Conservation (phyloP, 2,113 vertebrate genomes). For the Philantomba maxwellii region DNA sequence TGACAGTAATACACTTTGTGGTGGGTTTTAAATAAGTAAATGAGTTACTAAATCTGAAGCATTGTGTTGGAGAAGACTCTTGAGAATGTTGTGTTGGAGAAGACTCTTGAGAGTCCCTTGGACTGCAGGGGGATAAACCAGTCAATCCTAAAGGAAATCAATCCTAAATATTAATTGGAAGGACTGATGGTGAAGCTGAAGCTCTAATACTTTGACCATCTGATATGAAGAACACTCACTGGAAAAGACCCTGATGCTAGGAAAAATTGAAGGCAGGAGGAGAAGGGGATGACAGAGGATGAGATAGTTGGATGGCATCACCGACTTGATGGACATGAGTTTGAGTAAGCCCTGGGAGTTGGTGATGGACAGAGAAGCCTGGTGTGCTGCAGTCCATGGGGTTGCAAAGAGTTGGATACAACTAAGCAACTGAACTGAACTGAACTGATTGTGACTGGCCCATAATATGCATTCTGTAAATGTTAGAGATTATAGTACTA, state of each 20-base stretch:
- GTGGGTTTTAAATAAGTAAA: neutral
- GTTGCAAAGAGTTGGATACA: neutral
- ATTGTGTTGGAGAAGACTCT: neutral
- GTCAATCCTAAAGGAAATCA: neutral
- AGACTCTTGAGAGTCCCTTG: neutral
- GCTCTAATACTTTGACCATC: neutral
- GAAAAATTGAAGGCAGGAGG: neutral
- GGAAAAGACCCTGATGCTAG: neutral
- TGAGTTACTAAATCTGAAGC: neutral
- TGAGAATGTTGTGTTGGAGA: neutral
- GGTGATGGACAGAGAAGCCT: neutral
- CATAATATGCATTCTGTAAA: neutral
- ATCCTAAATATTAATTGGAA: neutral
- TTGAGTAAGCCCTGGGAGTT: neutral
- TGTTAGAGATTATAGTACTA: neutral
- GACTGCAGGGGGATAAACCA: neutral
- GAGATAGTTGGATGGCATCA: neutral
- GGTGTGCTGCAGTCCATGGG: neutral
- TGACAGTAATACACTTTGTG: neutral
- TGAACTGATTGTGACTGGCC: neutral
- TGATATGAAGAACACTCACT: neutral
- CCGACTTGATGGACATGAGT: neutral
- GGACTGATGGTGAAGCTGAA: neutral
- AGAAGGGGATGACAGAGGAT: neutral
- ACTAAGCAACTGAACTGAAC: neutral